Percentiles rank a stretch among this genome's conserved stretches.
phyloP scores from a whole-genome alignment of 2,888 invertebrate species.

The Habrosyne pyritoides region DNA sequence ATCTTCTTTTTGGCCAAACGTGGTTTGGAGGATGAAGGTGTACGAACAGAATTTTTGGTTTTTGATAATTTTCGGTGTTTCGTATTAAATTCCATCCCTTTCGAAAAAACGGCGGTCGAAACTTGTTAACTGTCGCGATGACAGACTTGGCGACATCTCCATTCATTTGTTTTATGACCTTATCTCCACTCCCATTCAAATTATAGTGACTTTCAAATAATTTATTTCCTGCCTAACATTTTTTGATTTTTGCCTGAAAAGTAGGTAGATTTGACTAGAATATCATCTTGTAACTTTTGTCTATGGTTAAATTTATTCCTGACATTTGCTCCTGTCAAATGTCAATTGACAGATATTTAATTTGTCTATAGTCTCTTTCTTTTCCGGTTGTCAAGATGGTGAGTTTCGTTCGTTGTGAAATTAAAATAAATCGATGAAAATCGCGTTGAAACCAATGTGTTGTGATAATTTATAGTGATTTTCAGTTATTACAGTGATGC shows the following conservation, averaged over 20 bases:
- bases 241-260: not conserved
- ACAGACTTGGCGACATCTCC: slow-evolving; percentile 59
- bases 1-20: slow-evolving; percentile 74
- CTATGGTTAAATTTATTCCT: not conserved
- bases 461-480: slow-evolving; percentile 73
- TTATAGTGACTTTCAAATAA: slow-evolving; percentile 6
- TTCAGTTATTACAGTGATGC: slow-evolving; percentile 49
- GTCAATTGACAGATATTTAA: slow-evolving; percentile 53
- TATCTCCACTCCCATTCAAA: slow-evolving; percentile 35
- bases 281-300: not conserved
- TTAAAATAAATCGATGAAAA: slow-evolving; percentile 68
- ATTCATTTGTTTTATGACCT: slow-evolving; percentile 61
- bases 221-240: not conserved
- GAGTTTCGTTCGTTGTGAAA: slow-evolving; percentile 71
- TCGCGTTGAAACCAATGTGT: slow-evolving; percentile 55
- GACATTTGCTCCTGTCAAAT: not conserved
- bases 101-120: slow-evolving; percentile 82
- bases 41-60: slow-evolving; percentile 81
- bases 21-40: slow-evolving; percentile 69
- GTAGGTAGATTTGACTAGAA: not conserved
- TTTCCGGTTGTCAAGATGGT: slow-evolving; percentile 87
- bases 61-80: slow-evolving; percentile 82
- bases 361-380: slow-evolving; percentile 83
- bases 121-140: slow-evolving; percentile 78
- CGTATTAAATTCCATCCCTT: slow-evolving; percentile 83